phyloP scores from a whole-genome alignment of 2,113 vertebrate genomes.

The Ellobius talpinus region DNA sequence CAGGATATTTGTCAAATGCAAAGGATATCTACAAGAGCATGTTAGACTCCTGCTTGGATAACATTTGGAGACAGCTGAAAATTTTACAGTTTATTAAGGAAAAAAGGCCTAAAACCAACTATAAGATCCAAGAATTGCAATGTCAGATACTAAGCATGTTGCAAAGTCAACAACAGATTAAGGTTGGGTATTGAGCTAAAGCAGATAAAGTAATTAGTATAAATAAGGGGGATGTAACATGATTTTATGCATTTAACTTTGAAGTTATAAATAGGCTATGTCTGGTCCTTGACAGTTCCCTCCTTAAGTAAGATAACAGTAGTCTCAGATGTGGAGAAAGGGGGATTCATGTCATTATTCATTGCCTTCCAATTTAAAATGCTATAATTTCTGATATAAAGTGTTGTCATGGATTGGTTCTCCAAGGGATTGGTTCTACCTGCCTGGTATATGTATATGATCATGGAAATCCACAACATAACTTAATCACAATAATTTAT shows the following conservation, averaged over 20 bases:
- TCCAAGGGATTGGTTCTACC: not conserved
- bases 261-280: not conserved
- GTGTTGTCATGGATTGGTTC: not conserved
- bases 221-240: constrained; percentile 44
- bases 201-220: constrained; percentile 53
- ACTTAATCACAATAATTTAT: constrained; percentile 46
- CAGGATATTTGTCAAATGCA: constrained; percentile 92
- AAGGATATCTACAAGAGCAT: constrained; percentile 87
- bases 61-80: constrained; percentile 90
- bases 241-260: constrained; percentile 58
- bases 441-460: not conserved
- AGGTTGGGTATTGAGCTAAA: constrained; percentile 82
- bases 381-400: constrained; percentile 40
- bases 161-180: constrained; percentile 78
- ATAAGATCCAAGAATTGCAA: constrained; percentile 90
- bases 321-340: constrained; percentile 25
- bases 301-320: constrained; percentile 25
- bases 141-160: constrained; percentile 87
- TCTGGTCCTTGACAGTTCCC: constrained; percentile 17
- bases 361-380: constrained; percentile 45
- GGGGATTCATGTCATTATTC: constrained; percentile 5
- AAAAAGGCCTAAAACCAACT: constrained; percentile 87
- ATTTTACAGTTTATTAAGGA: constrained; percentile 90
- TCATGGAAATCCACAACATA: not conserved
- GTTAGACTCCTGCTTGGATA: constrained; percentile 87